Evolutionary conservation across 1,140 invertebrate species (phyloP).

Genomic region (Lucilia cuprina): DNA sequence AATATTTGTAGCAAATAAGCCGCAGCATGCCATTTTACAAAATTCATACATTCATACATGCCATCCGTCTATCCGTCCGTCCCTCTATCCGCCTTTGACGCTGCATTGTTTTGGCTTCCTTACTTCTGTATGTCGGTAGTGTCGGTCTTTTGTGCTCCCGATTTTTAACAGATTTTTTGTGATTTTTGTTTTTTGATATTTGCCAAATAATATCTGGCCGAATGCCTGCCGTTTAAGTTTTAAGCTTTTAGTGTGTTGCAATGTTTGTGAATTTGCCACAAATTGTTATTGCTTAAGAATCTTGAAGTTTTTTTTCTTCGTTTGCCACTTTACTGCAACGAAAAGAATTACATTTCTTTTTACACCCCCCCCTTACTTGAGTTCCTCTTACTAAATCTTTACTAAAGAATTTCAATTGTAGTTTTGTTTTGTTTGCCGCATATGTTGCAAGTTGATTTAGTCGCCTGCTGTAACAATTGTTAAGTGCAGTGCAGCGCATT

Average conservation of each 20-base stretch:
- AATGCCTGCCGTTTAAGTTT: conserved; percentile 18
- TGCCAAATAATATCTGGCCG: conserved; percentile 31
- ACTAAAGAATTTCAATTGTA: conserved; percentile 30
- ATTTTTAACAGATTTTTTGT: conserved; percentile 9
- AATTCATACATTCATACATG: background rate
- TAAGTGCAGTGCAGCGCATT: background rate
- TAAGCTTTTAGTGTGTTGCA: conserved; percentile 1
- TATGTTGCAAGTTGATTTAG: background rate
- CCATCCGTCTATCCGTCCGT: background rate
- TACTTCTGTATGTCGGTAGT: background rate
- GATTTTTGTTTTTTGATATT: conserved; percentile 12
- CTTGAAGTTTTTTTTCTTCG: background rate
- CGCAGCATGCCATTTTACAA: conserved; percentile 3
- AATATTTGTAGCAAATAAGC: conserved; percentile 19
- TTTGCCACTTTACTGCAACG: too few relatives aligned
- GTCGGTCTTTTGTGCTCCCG: conserved; percentile 27
- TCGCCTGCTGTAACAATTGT: background rate
- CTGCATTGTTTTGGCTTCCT: conserved; percentile 4
- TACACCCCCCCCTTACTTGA: background rate
- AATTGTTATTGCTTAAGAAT: conserved; percentile 30
- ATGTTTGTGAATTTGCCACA: conserved; percentile 25
- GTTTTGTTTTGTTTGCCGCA: background rate
- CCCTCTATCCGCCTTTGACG: background rate
- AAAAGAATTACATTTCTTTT: background rate
- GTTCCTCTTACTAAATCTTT: background rate